Evolutionary conservation across 53 echinoderm and acorn worm genomes (phyloP).

Genomic region (Stichopus horrens): DNA sequence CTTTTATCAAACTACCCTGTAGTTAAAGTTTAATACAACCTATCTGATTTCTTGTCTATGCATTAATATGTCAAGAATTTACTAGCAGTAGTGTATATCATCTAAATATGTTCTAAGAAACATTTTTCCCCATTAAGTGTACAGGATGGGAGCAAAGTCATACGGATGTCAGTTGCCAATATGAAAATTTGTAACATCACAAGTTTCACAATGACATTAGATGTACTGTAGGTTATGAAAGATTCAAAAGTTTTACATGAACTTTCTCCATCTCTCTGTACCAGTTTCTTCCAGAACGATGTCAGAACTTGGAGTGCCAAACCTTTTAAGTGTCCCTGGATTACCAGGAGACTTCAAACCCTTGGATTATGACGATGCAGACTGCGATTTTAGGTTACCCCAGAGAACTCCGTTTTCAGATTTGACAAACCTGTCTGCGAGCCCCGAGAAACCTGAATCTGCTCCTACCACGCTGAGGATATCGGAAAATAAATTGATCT

Average conservation of each 20-base stretch:
- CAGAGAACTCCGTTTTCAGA: background rate
- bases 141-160: too few relatives aligned
- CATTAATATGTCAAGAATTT: too few relatives aligned
- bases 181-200: background rate
- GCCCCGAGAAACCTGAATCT: background rate
- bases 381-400: background rate
- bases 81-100: too few relatives aligned
- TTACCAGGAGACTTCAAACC: slow-evolving; percentile 31
- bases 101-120: too few relatives aligned
- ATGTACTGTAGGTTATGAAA: background rate
- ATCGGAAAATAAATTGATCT: background rate
- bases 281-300: slow-evolving; percentile 2
- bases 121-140: too few relatives aligned
- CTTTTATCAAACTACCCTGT: too few relatives aligned
- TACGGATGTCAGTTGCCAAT: background rate
- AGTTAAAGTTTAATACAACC: too few relatives aligned
- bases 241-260: background rate
- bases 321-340: slow-evolving; percentile 1
- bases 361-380: slow-evolving; percentile 31
- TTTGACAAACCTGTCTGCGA: background rate
- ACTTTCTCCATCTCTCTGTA: background rate
- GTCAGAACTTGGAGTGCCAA: background rate
- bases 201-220: background rate
- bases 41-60: too few relatives aligned
- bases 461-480: background rate